Evolutionary conservation across 2,888 invertebrate species (phyloP), one percentile per base, ranked within the genome.

Genomic region (Scaptomyza tumidula): DNA sequence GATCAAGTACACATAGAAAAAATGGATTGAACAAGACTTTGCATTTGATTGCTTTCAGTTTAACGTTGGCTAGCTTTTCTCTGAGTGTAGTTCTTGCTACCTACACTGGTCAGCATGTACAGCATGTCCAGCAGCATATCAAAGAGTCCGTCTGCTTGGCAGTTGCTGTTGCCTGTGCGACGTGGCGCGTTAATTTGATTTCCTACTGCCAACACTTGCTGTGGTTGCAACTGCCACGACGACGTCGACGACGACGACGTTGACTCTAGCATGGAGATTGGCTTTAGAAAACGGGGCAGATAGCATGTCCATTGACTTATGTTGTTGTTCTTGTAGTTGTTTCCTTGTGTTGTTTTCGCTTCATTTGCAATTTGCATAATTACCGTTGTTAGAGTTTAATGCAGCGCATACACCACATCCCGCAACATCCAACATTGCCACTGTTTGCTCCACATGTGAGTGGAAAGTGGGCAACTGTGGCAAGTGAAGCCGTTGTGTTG

Each of bases 341-440:
- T 59, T 75, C 59, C 44, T 55, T 56, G 59, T 46, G 67, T 73
- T 68, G 56, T 71, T 65, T 63, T 58, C 46, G 77, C 78, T 69
- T 76, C 69, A 80, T 77, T 89, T 86, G 87, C 85, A 89, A 85
- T 85, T 85, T 85, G 85, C 85, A 85, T 85, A 85, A 85, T 85
- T 88, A 87, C 89, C 89, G 89, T 89, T 85, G 89, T 85, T 83
- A 76, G 85, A 84, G 73, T 80, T 88, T 78, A 86, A 88, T 88
- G 85, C 86, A 60, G 68, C 46, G 35, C n/a, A n/a, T 19, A 19
- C 35, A 53, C 67, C 74, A 66, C 85, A 80, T 86, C 86, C 87
- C n/a, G 85, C 69, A 67, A 80, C 57, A 69, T 72, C 53, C 72
- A 72, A 68, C 78, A 60, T 55, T 50, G 61, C 58, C 35, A 35